These are phyloP conservation scores for Pelochelys cantorii DNA, from an alignment of 2,797 vertebrate species.

Conservation along the genomic window DNA sequence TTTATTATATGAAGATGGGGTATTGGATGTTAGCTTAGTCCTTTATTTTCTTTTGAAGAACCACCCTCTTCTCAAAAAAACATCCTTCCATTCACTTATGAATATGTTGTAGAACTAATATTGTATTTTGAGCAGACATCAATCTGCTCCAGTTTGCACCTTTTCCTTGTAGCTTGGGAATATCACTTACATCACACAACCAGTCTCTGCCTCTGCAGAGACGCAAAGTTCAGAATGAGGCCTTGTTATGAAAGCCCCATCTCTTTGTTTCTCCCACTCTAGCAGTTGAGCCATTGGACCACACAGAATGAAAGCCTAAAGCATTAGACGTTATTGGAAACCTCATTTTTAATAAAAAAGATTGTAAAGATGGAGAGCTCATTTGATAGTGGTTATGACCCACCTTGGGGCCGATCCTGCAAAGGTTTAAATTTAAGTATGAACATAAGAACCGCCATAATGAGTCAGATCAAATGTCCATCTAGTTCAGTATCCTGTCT, in stretches of 20 bases:
- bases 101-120: background rate
- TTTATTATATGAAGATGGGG: background rate
- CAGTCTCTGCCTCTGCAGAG: background rate
- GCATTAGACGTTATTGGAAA: background rate
- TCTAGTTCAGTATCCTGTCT: too few species aligned
- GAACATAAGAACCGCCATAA: too few species aligned
- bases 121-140: conserved; percentile 16
- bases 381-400: background rate
- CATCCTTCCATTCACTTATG: background rate
- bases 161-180: background rate
- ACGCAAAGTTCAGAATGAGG: background rate
- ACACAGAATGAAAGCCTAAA: background rate
- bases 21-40: background rate
- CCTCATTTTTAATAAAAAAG: background rate
- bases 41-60: background rate
- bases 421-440: background rate
- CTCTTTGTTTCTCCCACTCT: background rate
- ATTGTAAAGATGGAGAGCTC: background rate
- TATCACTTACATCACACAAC: conserved; percentile 19
- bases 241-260: background rate
- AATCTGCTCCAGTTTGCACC: background rate
- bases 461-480: too few species aligned
- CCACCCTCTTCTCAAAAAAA: background rate
- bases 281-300: background rate
- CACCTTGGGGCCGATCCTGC: background rate